Evolutionary conservation across 2,797 vertebrate species (phyloP).

Genomic region (Erethizon dorsatum): DNA sequence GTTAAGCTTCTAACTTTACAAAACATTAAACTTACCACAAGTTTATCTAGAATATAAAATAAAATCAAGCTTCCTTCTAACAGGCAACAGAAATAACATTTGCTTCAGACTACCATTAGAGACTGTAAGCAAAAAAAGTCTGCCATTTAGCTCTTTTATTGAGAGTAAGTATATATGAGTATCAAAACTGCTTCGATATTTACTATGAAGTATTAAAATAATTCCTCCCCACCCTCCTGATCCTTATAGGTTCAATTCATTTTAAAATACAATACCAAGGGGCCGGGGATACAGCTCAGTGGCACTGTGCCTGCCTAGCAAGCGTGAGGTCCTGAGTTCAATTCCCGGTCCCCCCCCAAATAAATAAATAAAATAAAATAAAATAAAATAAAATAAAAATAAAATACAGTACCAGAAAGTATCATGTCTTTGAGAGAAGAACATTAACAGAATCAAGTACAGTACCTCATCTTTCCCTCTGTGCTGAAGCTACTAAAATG

Average conservation of each 20-base stretch:
- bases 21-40: conserved; percentile 55
- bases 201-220: conserved; percentile 50
- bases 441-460: conserved; percentile 38
- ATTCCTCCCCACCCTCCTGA: neutral
- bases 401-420: neutral
- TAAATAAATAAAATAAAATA: no score
- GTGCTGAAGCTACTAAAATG: conserved; percentile 63
- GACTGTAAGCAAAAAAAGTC: conserved; percentile 60
- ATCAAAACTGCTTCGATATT: conserved; percentile 32
- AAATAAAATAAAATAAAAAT: no score
- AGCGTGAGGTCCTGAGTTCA: no score
- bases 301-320: no score
- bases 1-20: conserved; percentile 62
- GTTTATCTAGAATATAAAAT: conserved; percentile 53
- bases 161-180: neutral
- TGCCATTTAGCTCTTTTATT: conserved; percentile 46
- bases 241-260: conserved; percentile 23
- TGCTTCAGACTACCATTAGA: conserved; percentile 63
- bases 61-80: conserved; percentile 59
- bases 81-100: conserved; percentile 62
- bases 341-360: no score
- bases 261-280: neutral
- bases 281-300: no score
- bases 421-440: conserved; percentile 39
- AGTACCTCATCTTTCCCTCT: conserved; percentile 58